A percentile compares a stretch with the other conserved stretches of the same genome.
These are phyloP conservation scores for Ceratotherium simum DNA, from an alignment of 2,113 vertebrate genomes.

Conservation along the genomic window DNA sequence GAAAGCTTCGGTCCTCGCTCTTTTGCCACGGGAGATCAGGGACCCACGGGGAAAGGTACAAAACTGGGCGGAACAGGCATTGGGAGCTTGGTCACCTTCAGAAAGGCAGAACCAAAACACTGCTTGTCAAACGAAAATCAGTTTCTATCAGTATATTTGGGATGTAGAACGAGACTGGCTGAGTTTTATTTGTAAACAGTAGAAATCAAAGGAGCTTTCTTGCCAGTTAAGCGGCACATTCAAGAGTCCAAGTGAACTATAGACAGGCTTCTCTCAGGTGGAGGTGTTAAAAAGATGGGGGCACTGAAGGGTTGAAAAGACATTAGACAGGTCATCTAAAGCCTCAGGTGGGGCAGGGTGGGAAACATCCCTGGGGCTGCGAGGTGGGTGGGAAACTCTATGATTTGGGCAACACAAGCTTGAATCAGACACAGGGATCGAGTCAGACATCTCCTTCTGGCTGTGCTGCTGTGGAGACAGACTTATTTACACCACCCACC, in stretches of 20 bases:
- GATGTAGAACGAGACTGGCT: background rate
- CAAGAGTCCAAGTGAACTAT: conserved; percentile 71
- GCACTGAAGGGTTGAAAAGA: background rate
- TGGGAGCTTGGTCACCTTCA: conserved; percentile 70
- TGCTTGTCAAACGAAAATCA: conserved; percentile 35
- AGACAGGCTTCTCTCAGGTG: background rate
- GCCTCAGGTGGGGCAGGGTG: background rate
- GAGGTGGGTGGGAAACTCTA: background rate
- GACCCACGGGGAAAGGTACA: conserved; percentile 23
- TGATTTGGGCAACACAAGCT: background rate
- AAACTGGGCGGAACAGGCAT: conserved; percentile 66
- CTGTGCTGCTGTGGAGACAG: background rate
- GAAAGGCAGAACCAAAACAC: conserved; percentile 67
- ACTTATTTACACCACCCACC: background rate
- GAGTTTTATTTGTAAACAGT: conserved; percentile 69
- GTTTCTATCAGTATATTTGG: background rate
- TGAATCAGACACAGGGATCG: background rate
- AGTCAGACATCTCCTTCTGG: background rate
- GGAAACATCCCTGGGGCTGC: background rate
- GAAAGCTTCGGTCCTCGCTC: conserved; percentile 72
- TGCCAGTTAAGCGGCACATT: conserved; percentile 46
- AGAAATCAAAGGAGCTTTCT: conserved; percentile 64
- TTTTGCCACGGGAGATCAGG: conserved; percentile 71
- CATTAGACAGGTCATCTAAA: background rate
- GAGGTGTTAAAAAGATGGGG: conserved; percentile 32